These are phyloP conservation scores for Oryctes rhinoceros DNA, from an alignment of 1,140 invertebrate genomes.

Conservation along the genomic window DNA sequence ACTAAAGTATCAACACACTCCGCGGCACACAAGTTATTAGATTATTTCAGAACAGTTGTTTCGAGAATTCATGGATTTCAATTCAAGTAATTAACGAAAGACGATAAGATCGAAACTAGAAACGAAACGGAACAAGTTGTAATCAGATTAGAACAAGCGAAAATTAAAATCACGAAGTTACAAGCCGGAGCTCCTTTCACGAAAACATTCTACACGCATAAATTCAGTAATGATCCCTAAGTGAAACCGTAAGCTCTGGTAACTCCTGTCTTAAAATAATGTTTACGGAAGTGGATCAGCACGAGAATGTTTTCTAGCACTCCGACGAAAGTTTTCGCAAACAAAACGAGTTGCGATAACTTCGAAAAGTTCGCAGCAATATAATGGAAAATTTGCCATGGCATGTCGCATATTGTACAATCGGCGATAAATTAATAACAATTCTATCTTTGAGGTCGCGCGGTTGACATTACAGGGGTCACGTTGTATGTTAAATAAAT, in stretches of 20 bases:
- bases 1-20: too few relatives aligned
- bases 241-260: neutral
- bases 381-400: neutral
- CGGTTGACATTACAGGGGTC: neutral
- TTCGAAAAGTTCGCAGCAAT: neutral
- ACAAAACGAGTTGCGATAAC: neutral
- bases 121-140: neutral
- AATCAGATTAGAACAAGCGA: neutral
- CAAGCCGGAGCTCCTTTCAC: neutral
- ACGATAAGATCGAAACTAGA: neutral
- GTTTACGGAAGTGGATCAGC: neutral
- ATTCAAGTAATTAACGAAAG: too few relatives aligned
- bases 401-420: neutral
- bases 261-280: neutral
- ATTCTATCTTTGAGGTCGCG: neutral
- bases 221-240: neutral
- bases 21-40: too few relatives aligned
- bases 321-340: neutral
- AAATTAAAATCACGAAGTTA: neutral
- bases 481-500: too few relatives aligned
- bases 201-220: neutral
- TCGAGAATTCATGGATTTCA: too few relatives aligned
- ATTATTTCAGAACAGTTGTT: too few relatives aligned
- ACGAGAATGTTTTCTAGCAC: neutral
- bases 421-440: neutral